Evolutionary conservation across 2,113 vertebrate genomes (phyloP).

Genomic region (Channa maculata): DNA sequence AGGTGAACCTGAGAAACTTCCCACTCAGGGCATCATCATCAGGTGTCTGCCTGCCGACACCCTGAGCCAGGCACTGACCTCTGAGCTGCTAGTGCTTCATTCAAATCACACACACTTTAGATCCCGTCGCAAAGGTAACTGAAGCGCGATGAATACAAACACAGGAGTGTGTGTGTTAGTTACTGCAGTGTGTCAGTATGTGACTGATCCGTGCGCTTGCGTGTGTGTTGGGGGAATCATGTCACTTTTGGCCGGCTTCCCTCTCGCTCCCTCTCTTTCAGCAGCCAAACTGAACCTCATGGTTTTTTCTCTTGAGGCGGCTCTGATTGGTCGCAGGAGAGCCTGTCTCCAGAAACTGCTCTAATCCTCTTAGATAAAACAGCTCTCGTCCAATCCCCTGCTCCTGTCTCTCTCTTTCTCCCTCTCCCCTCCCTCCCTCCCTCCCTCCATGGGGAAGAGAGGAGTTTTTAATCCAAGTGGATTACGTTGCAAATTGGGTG

Average conservation of each 20-base stretch:
- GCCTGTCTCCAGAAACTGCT: conserved; percentile 85
- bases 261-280: conserved; percentile 23
- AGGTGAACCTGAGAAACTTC: too few species aligned
- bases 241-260: conserved; percentile 39
- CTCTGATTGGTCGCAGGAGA: conserved; percentile 72
- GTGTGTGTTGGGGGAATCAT: conserved; percentile 25
- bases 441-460: conserved; percentile 63
- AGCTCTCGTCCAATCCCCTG: conserved; percentile 76
- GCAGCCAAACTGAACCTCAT: conserved; percentile 52
- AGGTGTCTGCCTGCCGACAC: background rate
- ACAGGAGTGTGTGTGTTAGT: conserved; percentile 10
- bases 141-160: background rate
- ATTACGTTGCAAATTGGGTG: conserved; percentile 83
- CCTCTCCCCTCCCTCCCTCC: conserved; percentile 48
- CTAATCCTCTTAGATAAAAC: conserved; percentile 90
- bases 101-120: background rate
- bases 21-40: background rate
- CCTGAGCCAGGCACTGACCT: conserved; percentile 9
- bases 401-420: conserved; percentile 58
- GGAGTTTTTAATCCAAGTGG: conserved; percentile 84
- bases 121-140: background rate
- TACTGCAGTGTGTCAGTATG: conserved; percentile 10
- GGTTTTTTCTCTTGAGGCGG: conserved; percentile 42
- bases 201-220: conserved; percentile 31
- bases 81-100: background rate